Percentiles rank a stretch among this genome's conserved stretches.
Evolutionary conservation across 2,797 vertebrate species (phyloP).

Genomic region (Alcedo atthis): DNA sequence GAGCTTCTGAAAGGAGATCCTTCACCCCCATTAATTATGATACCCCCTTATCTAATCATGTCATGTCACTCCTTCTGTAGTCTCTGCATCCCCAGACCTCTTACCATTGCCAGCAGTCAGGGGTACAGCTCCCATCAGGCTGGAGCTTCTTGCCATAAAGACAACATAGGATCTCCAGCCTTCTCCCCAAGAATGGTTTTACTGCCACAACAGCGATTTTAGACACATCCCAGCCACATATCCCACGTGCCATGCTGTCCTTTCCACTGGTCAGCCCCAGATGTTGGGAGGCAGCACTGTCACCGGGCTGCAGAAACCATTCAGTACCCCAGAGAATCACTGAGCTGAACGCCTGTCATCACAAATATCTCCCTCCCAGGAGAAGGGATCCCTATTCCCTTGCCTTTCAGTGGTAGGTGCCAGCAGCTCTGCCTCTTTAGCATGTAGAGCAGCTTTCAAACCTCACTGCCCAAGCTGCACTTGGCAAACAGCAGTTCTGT

Average conservation of each 20-base stretch:
- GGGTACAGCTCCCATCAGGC: neutral
- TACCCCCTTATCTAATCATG: neutral
- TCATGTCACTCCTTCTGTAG: neutral
- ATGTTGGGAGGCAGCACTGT: neutral
- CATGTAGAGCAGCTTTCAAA: neutral
- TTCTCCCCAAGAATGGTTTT: neutral
- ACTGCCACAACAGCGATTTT: neutral
- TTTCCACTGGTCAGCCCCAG: neutral
- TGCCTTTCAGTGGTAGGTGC: neutral
- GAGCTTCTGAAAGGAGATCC: neutral
- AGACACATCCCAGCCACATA: neutral
- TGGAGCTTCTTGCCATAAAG: neutral
- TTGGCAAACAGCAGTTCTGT: constrained; percentile 17
- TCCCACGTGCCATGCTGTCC: neutral
- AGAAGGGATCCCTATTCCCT: neutral
- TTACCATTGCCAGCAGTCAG: neutral
- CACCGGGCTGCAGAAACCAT: neutral
- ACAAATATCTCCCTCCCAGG: accelerated
- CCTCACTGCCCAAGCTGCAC: constrained; percentile 3
- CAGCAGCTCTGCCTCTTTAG: neutral
- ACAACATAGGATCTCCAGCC: neutral
- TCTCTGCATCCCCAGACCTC: neutral
- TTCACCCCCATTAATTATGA: neutral
- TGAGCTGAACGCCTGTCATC: neutral
- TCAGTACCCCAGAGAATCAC: neutral